Percentiles rank a stretch among this genome's conserved stretches.
phyloP scores from a whole-genome alignment of 2,888 invertebrate species.

The Andrena marginata region DNA sequence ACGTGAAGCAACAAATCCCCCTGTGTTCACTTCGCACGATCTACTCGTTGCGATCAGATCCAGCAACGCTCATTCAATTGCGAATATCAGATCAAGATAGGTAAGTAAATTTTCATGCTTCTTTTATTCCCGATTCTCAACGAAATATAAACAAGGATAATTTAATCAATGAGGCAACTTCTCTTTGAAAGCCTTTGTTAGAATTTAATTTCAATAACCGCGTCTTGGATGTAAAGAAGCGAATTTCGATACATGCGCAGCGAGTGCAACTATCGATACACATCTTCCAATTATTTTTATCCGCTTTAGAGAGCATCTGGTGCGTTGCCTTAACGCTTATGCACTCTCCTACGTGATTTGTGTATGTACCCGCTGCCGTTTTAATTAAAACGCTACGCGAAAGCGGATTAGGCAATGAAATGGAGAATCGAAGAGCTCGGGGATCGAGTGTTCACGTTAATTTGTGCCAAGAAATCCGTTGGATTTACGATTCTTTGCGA shows the following conservation, averaged over 20 bases:
- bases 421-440: neutral
- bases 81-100: constrained; percentile 21
- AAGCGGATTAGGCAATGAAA: constrained; percentile 32
- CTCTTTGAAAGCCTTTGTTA: neutral
- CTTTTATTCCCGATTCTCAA: neutral
- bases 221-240: neutral
- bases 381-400: constrained; percentile 25
- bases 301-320: constrained; percentile 7
- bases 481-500: neutral
- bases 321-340: neutral
- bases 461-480: neutral
- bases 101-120: constrained; percentile 8
- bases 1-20: constrained; percentile 31
- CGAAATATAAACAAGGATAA: neutral
- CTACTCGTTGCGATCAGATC: constrained; percentile 3
- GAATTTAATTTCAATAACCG: neutral
- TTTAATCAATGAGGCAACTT: neutral
- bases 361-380: constrained; percentile 7
- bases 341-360: constrained; percentile 14
- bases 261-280: neutral
- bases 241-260: neutral
- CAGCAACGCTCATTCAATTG: neutral
- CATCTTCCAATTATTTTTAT: constrained; percentile 9
- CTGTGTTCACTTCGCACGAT: constrained; percentile 32
- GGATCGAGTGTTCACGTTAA: no score